Base-by-base conservation (phyloP, 2,797 vertebrate genomes). In the Gymnocypris eckloni region DNA sequence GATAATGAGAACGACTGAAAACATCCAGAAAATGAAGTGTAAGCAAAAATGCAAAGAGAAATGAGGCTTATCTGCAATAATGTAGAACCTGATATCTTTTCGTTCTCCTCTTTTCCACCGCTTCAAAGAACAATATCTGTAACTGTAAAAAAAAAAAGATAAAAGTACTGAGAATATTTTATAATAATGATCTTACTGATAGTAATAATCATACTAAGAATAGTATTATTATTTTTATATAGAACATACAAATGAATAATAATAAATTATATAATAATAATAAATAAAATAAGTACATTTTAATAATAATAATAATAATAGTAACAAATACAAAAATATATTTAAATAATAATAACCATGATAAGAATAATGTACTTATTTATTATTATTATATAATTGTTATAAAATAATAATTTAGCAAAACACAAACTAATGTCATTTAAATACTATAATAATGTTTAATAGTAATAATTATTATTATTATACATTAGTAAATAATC, bases 21-120 rank as follows among this genome's bases (percentile, higher is more conserved):
- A 59, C 33, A 56, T 69, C 6, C 28, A 75, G 48, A 69, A 84
- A 84, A 25, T 85, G 76, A 71, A 39, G 76, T 25, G 76, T 79
- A 72, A 79, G 83, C 83, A 50, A 67, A 79, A 85, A 37, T 48
- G 20, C 52, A 18, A 22, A 84, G 15, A 25, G n/a, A 84, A 70
- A 61, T 4, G 5, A 59, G 39, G 50, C n/a, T 48, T 79, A 66
- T 48, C 66, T 78, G 54, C 28, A 20, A 20, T 79, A 79, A 43
- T 56, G 28, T 76, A 70, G 18, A 79, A 71, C 41, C 11, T 71
- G 50, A 70, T 15, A 69, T 69, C 10, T 22, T 20, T 67, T 79
- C 11, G 0, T 41, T 25, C 5, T 13, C 20, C n/a, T 50, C 22
- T 43, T 64, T 61, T 77, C 11, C n/a, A 61, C 25, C 6, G 11